Base-by-base conservation (phyloP, 1,140 invertebrate genomes). In the Metaphire vulgaris region DNA sequence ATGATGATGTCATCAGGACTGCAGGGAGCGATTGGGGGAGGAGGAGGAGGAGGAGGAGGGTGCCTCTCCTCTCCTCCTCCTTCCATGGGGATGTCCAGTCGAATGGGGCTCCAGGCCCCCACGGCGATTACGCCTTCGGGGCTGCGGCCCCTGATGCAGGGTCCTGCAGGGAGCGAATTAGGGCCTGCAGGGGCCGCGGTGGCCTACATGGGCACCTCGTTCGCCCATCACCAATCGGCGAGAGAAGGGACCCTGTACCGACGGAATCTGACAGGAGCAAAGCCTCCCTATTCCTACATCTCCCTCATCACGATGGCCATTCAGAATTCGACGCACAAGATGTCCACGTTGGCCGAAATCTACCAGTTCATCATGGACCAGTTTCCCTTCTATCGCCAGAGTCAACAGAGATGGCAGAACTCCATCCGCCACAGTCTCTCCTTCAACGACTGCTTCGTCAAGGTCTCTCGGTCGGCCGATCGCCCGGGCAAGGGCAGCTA, bases 311-410 rank as follows among this genome's bases (percentile, higher is more conserved):
- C 97, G 1, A 99, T 99, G 97, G 96, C 97, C 75, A 99, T 99
- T 76, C 96, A 99, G 87, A 96, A 98, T 85, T 93, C 94, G 74
- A 93, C 93, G 0, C 91, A 91, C 77, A 95, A 96, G 85, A 98
- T 98, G 96, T 90, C 98, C 78, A 99, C 97, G 0, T 89, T 99
- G 1, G 95, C 92, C 68, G 97, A 99, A 87, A 99, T 99, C 82
- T 99, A 99, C 86, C 96, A 98, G 87, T 99, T 99, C 87, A 99
- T 99, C 83, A 99, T 99, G 97, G 96, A 98, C 84, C 88, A 97
- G 81, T 99, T 87, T 77, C 86, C 97, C 0, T 99, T 97, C 88
- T 99, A 99, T 86, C 88, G 97, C 79, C 96, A 99, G 86, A 99
- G 99, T 84, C 95, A 98, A 82, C 90, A 91, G 81, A 90, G 96